A percentile compares a stretch with the other conserved stretches of the same genome.
Conservation (phyloP, 2,888 invertebrate species). For the Apamea monoglypha region DNA sequence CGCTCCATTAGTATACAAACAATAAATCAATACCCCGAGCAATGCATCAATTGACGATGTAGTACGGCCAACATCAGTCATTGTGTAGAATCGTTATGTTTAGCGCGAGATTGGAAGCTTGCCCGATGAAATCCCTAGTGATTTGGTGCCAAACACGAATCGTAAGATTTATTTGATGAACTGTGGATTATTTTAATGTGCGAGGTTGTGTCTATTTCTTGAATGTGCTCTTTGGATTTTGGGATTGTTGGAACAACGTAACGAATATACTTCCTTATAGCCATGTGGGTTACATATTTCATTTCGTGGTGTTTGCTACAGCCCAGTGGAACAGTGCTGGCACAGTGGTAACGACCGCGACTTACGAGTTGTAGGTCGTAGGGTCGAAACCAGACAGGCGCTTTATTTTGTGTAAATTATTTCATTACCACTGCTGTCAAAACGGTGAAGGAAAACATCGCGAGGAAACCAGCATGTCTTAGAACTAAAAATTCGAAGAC, state of each 20-base stretch:
- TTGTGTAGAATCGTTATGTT: conserved; percentile 33
- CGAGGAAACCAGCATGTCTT: too few relatives aligned
- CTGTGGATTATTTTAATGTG: conserved; percentile 33
- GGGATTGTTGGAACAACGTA: not conserved
- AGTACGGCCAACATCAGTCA: conserved; percentile 36
- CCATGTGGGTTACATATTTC: not conserved
- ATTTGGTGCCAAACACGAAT: conserved; percentile 37
- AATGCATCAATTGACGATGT: conserved; percentile 42
- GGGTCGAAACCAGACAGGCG: not conserved
- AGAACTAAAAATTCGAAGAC: not conserved
- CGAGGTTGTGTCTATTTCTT: conserved; percentile 19
- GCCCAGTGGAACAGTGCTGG: not conserved
- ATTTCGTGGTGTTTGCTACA: not conserved
- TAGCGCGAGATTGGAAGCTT: conserved; percentile 41
- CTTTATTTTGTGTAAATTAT: not conserved
- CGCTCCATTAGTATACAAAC: conserved; percentile 28
- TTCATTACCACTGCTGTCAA: not conserved
- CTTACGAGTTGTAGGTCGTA: not conserved
- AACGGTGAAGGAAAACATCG: not conserved
- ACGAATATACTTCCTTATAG: not conserved
- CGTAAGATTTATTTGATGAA: conserved; percentile 34
- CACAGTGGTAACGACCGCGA: not conserved
- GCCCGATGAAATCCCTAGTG: conserved; percentile 43
- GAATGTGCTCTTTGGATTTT: conserved; percentile 2
- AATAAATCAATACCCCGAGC: conserved; percentile 28